Evolutionary conservation across 1,140 invertebrate genomes (phyloP), one percentile per base, ranked within the genome.

Genomic region (Calephelis nemesis): DNA sequence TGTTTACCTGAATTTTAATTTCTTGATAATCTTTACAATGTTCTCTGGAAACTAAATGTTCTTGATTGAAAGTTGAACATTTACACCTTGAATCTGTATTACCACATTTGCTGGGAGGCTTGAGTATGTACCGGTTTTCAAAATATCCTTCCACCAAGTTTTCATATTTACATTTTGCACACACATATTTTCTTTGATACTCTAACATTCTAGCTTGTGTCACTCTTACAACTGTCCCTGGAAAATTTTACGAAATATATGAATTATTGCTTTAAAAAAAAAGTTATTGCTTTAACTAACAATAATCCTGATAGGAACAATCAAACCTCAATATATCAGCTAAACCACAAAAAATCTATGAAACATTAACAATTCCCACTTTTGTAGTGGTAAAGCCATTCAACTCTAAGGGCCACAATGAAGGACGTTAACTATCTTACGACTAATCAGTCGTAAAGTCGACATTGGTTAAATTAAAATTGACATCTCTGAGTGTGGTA

Each of bases 21-120:
- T 98, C 97, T 92, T 98, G 97, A 91, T 97, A 98, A 93, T 98
- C 97, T 74, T 95, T 95, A 82, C 95, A 97, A 80, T 95, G 94
- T 66, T 94, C 91, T 74, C 94, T 93, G 62, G 94, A 92, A 50
- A 94, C 84, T 30, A 92, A 81, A 68, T 93, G 92, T 42, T 92
- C 82, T 69, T 82, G 88, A 76, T 85, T 92, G 79, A 93, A 92
- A 65, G 87, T 93, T 12, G 87, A 90, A 78, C 93, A 88, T 76
- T 85, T 92, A 85, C 95, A 95, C 47, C 86, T 81, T 7, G 52
- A 88, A 49, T 93, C 93, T 60, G 93, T 90, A 86, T 95, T 95
- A 1, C 85, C 81, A 92, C 96, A 96, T 78, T 89, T 93, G 39
- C 69, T 82, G 12, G 95, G 95, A 54, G 93, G 87, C 78, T 88